phyloP scores from a whole-genome alignment of 2,113 vertebrate genomes.

The Sebastes schlegelii region DNA sequence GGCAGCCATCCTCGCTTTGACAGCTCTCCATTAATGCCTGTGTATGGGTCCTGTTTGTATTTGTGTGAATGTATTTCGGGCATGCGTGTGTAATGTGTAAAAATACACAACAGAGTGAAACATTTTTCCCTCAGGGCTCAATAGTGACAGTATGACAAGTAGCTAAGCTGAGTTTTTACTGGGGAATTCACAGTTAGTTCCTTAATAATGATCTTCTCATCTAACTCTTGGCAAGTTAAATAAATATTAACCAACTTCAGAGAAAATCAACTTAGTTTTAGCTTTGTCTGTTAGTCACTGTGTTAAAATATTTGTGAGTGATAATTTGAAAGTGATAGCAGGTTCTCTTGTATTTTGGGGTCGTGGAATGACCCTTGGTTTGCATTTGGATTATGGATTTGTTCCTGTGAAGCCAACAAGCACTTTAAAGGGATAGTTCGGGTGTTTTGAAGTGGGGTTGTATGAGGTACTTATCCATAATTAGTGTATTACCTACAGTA shows the following conservation, averaged over 20 bases:
- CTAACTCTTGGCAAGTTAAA: neutral
- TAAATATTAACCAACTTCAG: neutral
- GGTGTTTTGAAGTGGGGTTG: no score
- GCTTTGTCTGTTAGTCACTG: neutral
- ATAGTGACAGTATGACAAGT: neutral
- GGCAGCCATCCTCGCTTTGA: no score
- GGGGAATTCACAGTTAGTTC: neutral
- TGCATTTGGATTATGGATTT: slow-evolving; percentile 8
- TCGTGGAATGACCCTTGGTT: neutral
- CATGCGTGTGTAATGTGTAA: no score
- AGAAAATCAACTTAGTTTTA: neutral
- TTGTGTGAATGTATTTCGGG: no score
- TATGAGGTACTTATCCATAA: no score
- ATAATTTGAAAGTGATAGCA: neutral
- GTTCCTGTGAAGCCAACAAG: neutral
- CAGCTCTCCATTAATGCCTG: no score
- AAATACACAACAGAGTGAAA: no score
- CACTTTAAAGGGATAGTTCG: neutral
- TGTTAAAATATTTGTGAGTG: neutral
- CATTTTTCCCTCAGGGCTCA: no score
- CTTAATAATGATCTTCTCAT: neutral
- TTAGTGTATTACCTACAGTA: no score
- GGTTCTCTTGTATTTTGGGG: neutral
- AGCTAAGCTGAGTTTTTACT: neutral
- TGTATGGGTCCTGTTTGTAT: no score